phyloP scores from a whole-genome alignment of 92 coral and sea anemone species.

The Chrysogorgia sp. region DNA sequence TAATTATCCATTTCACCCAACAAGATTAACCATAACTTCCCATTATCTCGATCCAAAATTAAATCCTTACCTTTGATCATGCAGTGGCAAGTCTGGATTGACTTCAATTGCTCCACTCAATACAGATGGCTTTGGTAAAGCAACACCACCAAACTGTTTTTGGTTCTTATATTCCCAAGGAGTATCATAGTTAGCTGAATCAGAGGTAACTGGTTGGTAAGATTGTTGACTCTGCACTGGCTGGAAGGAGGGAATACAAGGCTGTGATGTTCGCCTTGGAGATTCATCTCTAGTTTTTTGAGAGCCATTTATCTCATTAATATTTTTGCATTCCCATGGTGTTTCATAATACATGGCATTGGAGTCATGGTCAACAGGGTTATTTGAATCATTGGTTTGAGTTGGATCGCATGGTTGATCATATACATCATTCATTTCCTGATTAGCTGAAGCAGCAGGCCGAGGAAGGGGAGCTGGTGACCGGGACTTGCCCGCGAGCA shows the following conservation, averaged over 20 bases:
- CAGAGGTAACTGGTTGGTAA: slow-evolving; percentile 7
- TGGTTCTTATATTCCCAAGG: slow-evolving; percentile 92
- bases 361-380: background rate
- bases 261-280: slow-evolving; percentile 67
- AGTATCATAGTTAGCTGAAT: slow-evolving; percentile 78
- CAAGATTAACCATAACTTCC: too few relatives aligned
- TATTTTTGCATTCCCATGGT: slow-evolving; percentile 16
- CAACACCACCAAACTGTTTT: slow-evolving; percentile 61
- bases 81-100: slow-evolving; percentile 77
- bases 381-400: background rate
- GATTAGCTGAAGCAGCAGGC: background rate
- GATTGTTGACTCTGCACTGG: background rate
- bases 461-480: slow-evolving; percentile 47
- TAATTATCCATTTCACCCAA: too few relatives aligned
- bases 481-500: slow-evolving; percentile 22
- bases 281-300: slow-evolving; percentile 38
- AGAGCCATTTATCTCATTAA: slow-evolving; percentile 29
- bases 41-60: too few relatives aligned
- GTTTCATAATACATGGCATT: slow-evolving; percentile 20
- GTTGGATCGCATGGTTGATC: slow-evolving; percentile 22
- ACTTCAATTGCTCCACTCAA: slow-evolving; percentile 32
- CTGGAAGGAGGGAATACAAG: slow-evolving; percentile 50
- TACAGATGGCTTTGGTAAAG: slow-evolving; percentile 81
- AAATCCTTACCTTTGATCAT: slow-evolving; percentile 73
- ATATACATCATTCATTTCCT: background rate